phyloP scores from a whole-genome alignment of 1,140 invertebrate genomes.

The Andrena cerasifolii region DNA sequence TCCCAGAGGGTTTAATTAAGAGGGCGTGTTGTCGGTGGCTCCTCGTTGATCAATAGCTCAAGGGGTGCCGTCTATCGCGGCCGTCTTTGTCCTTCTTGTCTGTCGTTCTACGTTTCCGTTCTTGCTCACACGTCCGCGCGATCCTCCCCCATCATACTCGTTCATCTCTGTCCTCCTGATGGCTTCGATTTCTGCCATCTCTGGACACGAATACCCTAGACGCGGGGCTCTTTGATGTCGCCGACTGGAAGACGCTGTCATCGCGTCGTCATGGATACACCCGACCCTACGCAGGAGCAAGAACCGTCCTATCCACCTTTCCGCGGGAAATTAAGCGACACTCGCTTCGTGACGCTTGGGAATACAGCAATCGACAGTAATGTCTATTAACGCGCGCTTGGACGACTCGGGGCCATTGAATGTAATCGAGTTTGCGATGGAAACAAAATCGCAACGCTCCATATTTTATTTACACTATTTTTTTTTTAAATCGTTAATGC shows the following conservation, averaged over 20 bases:
- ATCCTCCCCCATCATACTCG: background rate
- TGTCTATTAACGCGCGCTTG: conserved; percentile 3
- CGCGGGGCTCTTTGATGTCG: conserved; percentile 64
- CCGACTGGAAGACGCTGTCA: conserved; percentile 59
- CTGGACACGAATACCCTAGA: conserved; percentile 54
- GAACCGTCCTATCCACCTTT: conserved; percentile 21
- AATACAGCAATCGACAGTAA: conserved; percentile 39
- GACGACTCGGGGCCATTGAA: background rate
- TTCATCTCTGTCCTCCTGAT: conserved; percentile 15
- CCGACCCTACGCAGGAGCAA: conserved; percentile 3
- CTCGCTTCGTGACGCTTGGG: background rate
- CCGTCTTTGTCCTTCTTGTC: conserved; percentile 41
- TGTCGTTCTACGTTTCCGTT: conserved; percentile 29
- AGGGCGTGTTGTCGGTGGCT: conserved; percentile 73
- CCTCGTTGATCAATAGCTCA: conserved; percentile 76
- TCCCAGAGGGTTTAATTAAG: conserved; percentile 78
- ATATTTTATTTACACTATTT: too few relatives aligned
- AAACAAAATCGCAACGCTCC: too few relatives aligned
- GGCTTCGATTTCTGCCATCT: conserved; percentile 61
- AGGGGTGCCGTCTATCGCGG: conserved; percentile 50
- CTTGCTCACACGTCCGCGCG: conserved; percentile 25
- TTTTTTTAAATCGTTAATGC: too few relatives aligned
- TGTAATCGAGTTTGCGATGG: too few relatives aligned
- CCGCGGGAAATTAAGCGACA: conserved; percentile 51
- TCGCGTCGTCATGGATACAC: conserved; percentile 62